phyloP scores from a whole-genome alignment of 1,140 invertebrate genomes.

The Oreohelix idahoensis region DNA sequence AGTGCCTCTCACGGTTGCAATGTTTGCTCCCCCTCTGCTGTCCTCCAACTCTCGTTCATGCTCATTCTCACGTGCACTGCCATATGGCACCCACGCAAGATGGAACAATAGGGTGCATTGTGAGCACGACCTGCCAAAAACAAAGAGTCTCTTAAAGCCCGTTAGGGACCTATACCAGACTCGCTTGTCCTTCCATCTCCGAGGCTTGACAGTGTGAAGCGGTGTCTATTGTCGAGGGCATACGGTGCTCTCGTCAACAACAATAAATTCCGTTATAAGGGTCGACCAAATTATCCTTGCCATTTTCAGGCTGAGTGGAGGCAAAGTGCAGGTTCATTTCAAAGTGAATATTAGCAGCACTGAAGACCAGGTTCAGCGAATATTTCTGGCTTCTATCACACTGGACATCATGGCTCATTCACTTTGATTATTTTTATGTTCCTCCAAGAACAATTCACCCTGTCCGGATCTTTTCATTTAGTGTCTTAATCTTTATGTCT shows the following conservation, averaged over 20 bases:
- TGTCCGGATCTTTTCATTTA: background rate
- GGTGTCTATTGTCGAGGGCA: background rate
- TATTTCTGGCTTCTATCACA: background rate
- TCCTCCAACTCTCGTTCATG: background rate
- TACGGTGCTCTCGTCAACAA: background rate
- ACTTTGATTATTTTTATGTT: background rate
- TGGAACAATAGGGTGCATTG: background rate
- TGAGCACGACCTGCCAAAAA: constrained; percentile 8
- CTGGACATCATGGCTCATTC: background rate
- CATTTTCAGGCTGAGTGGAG: constrained; percentile 21
- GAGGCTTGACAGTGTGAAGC: background rate
- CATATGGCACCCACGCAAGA: constrained; percentile 27
- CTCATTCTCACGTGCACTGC: constrained; percentile 22
- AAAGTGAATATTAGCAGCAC: background rate
- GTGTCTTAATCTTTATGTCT: background rate
- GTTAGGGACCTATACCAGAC: background rate
- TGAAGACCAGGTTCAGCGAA: background rate
- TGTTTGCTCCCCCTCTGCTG: background rate
- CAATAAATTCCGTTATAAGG: background rate
- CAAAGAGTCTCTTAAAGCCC: background rate
- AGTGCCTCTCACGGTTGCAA: background rate
- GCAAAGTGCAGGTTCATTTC: constrained; percentile 19
- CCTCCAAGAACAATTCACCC: background rate
- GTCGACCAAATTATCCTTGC: background rate
- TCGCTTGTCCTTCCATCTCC: background rate